Base-by-base conservation (phyloP, 2,888 invertebrate species). In the Phanerotoma sp. region DNA sequence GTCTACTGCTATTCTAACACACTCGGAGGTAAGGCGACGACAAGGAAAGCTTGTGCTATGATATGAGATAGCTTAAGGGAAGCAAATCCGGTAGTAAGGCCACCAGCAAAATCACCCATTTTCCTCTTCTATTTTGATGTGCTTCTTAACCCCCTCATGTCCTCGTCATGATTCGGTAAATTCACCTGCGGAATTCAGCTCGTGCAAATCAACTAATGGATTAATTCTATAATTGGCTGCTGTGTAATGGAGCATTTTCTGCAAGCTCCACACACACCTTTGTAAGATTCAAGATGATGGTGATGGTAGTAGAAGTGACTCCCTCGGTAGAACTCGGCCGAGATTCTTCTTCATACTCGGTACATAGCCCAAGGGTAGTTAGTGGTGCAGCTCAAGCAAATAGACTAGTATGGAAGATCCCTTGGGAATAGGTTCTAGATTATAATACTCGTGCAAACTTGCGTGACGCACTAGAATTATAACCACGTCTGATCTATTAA, bases 71-170 rank as follows among this genome's bases (percentile, higher is more conserved):
- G 68, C 69, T 74, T 73, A 72, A n/a, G n/a, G 60, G 66, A 60
- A 65, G 58, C 60, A 74, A 74, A 74, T 73, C 74, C 71, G 61
- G 66, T n/a, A 67, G 68, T 72, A 74, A 74, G 71, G 70, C 68
- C 66, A 60, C 40, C 28, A 54, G 62, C 63, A 65, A 69, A 69
- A 70, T 70, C 71, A 69, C 70, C 66, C n/a, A n/a, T n/a, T 67
- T 72, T 73, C 70, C 68, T 68, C 57, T 54, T 60, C 21, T 25
- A 40, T 45, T 45, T 33, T 35, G 32, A 35, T 35, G 35, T n/a
- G n/a, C n/a, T n/a, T n/a, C 16, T 28, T 47, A 16, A 25, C 32
- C 30, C 50, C 50, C 51, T 28, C 48, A 44, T 33, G 16, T 32
- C 32, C 16, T 15, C 32, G 28, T 40, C 47, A 42, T 49, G 25